Percentiles rank a stretch among this genome's conserved stretches.
These are phyloP conservation scores for Protula sp. DNA, from an alignment of 2,888 invertebrate genomes.

Conservation along the genomic window DNA sequence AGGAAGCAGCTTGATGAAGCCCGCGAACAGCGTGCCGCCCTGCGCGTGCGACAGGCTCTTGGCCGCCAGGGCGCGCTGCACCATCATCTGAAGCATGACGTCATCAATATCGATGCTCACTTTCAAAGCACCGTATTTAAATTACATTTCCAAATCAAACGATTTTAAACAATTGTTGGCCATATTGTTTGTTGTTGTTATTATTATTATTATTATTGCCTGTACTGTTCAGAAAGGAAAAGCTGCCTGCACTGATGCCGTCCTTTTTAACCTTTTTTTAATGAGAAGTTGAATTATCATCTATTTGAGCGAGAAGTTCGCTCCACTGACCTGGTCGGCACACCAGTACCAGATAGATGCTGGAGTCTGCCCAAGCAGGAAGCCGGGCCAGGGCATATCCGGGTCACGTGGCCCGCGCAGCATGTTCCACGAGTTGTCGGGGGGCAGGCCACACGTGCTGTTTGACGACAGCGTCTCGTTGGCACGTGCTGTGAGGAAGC, in stretches of 20 bases:
- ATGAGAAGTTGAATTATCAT: no score
- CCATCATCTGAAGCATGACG: conserved; percentile 18
- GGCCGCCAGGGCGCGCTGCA: conserved; percentile 52
- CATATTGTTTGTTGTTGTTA: no score
- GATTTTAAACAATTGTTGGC: no score
- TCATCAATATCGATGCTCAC: no score
- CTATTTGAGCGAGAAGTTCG: no score
- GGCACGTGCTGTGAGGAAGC: conserved; percentile 53
- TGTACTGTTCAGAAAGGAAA: no score
- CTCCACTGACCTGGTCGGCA: conserved; percentile 53
- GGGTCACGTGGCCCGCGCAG: conserved; percentile 50
- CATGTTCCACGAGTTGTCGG: conserved; percentile 54
- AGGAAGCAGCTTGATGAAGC: conserved; percentile 56
- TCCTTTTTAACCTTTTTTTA: no score
- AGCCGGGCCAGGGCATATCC: conserved; percentile 58
- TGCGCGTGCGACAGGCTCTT: conserved; percentile 57
- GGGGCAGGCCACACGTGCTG: conserved; percentile 46
- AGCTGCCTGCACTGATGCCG: no score
- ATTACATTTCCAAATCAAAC: no score
- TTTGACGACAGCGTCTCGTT: conserved; percentile 16
- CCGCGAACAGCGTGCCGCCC: conserved; percentile 56
- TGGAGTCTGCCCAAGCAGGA: conserved; percentile 57
- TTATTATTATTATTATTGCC: no score
- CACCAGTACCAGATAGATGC: conserved; percentile 58
- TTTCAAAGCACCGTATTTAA: neutral